Conservation (phyloP, 1,140 invertebrate genomes). For the Drosophila lini region DNA sequence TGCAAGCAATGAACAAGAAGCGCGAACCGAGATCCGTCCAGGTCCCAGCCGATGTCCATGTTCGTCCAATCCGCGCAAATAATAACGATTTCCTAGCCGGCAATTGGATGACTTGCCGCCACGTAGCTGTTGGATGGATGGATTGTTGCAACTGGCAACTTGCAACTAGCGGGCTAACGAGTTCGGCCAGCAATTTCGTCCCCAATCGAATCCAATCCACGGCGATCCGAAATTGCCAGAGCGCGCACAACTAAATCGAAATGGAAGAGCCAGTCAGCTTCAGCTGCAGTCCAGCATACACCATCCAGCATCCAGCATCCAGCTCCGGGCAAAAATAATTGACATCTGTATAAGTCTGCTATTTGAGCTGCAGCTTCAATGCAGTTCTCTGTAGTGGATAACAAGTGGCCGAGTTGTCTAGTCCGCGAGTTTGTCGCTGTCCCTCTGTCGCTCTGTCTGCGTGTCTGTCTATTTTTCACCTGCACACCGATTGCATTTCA, state of each 20-base stretch:
- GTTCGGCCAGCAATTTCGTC: constrained; percentile 59
- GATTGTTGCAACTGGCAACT: constrained; percentile 59
- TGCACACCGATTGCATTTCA: constrained; percentile 57
- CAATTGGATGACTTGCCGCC: constrained; percentile 77
- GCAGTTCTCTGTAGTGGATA: constrained; percentile 37
- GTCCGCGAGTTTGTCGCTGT: constrained; percentile 55
- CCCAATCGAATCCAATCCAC: constrained; percentile 51
- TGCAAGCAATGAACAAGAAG: constrained; percentile 45
- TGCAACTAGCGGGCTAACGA: constrained; percentile 55
- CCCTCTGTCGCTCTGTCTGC: constrained; percentile 8
- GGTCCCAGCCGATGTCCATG: constrained; percentile 35
- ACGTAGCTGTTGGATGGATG: constrained; percentile 55
- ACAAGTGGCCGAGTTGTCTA: constrained; percentile 64
- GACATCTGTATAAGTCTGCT: constrained; percentile 75
- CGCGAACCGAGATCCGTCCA: constrained; percentile 43
- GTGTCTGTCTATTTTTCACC: constrained; percentile 73
- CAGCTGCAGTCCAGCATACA: constrained; percentile 8
- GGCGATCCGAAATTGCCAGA: constrained; percentile 62
- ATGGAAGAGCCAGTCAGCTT: constrained; percentile 42
- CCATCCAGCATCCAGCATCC: not conserved
- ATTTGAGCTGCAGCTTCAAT: constrained; percentile 55
- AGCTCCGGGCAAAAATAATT: constrained; percentile 74
- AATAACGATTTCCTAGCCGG: constrained; percentile 64
- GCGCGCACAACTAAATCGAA: constrained; percentile 46
- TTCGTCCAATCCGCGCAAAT: constrained; percentile 43